Conservation (phyloP, 2,113 vertebrate species). For the Dascyllus trimaculatus region DNA sequence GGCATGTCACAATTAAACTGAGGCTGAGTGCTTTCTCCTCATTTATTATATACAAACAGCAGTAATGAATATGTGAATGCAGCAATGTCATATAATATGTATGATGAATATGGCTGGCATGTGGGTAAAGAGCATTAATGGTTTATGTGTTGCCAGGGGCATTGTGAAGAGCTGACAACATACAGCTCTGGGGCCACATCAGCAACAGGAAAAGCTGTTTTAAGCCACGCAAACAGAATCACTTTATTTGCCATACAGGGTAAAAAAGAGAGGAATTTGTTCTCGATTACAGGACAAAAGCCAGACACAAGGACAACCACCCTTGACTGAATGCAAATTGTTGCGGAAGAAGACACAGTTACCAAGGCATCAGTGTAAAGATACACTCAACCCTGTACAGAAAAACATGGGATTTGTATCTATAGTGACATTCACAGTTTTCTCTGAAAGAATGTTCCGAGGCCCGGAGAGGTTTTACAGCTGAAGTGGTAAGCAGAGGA, state of each 20-base stretch:
- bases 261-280: not conserved
- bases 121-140: conserved; percentile 34
- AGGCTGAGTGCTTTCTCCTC: conserved; percentile 27
- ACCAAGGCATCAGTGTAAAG: not conserved
- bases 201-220: conserved; percentile 44
- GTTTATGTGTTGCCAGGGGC: conserved; percentile 32
- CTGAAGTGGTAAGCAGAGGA: not conserved
- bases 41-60: conserved; percentile 58
- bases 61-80: conserved; percentile 53
- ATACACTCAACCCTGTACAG: not conserved
- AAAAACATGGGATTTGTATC: not conserved
- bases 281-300: not conserved
- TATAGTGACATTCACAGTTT: not conserved
- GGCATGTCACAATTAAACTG: conserved; percentile 46
- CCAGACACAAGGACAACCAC: no score
- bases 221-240: conserved; percentile 11
- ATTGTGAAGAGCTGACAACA: conserved; percentile 20
- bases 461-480: not conserved
- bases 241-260: not conserved
- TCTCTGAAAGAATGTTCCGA: conserved; percentile 2
- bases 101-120: conserved; percentile 43
- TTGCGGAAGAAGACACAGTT: not conserved
- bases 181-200: conserved; percentile 13
- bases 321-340: not conserved
- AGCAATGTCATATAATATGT: conserved; percentile 51